Evolutionary conservation across 2,113 vertebrate species (phyloP).

Genomic region (Pogona vitticeps): DNA sequence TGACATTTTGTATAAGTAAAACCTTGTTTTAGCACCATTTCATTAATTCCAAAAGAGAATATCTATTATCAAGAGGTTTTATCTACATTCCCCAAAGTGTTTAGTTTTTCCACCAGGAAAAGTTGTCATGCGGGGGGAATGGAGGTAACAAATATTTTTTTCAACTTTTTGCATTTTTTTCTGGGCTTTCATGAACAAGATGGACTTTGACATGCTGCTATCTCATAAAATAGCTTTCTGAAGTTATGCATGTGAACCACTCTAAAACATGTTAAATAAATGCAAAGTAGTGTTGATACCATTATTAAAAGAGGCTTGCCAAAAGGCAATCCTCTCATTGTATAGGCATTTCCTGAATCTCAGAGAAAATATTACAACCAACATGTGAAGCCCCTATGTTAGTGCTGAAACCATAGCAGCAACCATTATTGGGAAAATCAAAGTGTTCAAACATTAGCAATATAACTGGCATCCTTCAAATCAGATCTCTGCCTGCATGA

Average conservation of each 20-base stretch:
- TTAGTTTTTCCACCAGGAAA: too few relatives aligned
- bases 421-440: background rate
- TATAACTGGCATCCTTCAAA: background rate
- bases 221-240: background rate
- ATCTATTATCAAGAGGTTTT: too few relatives aligned
- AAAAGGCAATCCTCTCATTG: constrained; percentile 43
- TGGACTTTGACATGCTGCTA: too few relatives aligned
- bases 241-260: background rate
- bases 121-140: too few relatives aligned
- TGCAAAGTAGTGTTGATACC: background rate
- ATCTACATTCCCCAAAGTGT: too few relatives aligned
- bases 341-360: constrained; percentile 37
- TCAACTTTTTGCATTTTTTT: too few relatives aligned
- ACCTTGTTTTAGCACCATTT: too few relatives aligned
- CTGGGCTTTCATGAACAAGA: too few relatives aligned
- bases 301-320: constrained; percentile 36
- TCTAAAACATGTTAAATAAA: background rate
- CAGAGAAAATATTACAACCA: constrained; percentile 48
- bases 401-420: background rate
- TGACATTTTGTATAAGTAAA: too few relatives aligned
- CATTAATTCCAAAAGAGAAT: too few relatives aligned
- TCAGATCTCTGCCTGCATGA: background rate
- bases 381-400: constrained; percentile 40
- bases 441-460: background rate
- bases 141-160: too few relatives aligned